Percentiles rank a stretch among this genome's conserved stretches.
phyloP scores from a whole-genome alignment of 2,113 vertebrate species.

The Chrysochloris asiatica region DNA sequence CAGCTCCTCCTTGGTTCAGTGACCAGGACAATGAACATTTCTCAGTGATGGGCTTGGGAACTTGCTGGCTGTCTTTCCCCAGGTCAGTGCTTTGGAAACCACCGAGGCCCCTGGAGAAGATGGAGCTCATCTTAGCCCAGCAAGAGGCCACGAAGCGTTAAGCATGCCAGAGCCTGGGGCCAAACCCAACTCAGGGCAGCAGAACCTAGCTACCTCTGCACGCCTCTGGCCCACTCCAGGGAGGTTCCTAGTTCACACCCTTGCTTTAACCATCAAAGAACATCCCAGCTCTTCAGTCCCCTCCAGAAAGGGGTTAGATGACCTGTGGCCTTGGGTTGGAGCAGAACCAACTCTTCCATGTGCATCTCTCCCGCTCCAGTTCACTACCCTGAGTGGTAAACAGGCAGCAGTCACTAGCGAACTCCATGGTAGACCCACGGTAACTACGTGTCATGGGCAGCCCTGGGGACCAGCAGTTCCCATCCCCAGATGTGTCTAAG shows the following conservation, averaged over 20 bases:
- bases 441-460: neutral
- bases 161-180: too few relatives aligned
- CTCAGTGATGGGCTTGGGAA: neutral
- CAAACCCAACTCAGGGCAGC: accelerated
- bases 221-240: neutral
- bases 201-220: too few relatives aligned
- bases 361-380: too few relatives aligned
- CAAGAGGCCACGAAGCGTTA: neutral
- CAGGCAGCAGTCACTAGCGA: neutral
- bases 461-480: neutral
- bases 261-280: too few relatives aligned
- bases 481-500: neutral
- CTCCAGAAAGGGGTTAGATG: too few relatives aligned
- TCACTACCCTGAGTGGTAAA: neutral
- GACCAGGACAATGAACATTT: neutral
- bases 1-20: neutral
- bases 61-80: neutral
- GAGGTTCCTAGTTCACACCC: neutral
- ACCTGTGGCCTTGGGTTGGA: too few relatives aligned
- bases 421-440: neutral
- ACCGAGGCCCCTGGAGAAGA: neutral
- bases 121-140: neutral
- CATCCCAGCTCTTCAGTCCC: neutral
- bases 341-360: accelerated
- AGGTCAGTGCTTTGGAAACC: neutral